Conservation (phyloP, 1,140 invertebrate genomes). For the Hormaphis cornu region DNA sequence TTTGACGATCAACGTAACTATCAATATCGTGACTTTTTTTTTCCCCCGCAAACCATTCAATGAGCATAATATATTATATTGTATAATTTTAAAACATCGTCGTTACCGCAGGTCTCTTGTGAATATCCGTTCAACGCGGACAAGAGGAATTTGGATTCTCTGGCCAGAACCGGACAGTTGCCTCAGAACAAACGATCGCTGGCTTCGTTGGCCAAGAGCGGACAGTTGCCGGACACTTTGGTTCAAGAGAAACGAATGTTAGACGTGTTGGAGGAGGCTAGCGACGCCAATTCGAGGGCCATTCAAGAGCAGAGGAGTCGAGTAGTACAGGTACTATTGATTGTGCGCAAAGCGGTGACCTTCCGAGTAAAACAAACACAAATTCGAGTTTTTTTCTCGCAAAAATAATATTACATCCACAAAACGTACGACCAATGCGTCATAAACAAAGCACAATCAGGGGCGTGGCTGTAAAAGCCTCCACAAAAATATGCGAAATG, state of each 20-base stretch:
- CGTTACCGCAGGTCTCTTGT: background rate
- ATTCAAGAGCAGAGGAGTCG: constrained; percentile 18
- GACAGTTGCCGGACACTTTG: constrained; percentile 29
- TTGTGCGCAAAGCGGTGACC: background rate
- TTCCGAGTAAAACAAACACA: no score
- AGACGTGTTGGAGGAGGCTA: constrained; percentile 30
- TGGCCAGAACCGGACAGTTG: constrained; percentile 34
- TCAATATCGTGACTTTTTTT: no score
- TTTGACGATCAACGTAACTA: no score
- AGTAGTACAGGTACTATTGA: background rate
- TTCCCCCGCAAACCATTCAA: no score
- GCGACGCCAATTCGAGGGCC: background rate
- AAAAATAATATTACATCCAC: no score
- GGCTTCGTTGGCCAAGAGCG: constrained; percentile 34
- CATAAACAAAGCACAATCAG: no score
- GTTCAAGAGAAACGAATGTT: constrained; percentile 37
- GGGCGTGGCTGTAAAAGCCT: no score
- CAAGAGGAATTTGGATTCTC: constrained; percentile 36
- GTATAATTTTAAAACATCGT: background rate
- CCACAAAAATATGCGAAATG: no score
- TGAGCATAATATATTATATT: background rate
- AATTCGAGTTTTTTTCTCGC: no score
- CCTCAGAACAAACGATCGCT: constrained; percentile 35
- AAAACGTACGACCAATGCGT: no score
- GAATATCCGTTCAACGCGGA: background rate